Conservation (phyloP, 1,140 invertebrate species). For the Penaeus indicus region DNA sequence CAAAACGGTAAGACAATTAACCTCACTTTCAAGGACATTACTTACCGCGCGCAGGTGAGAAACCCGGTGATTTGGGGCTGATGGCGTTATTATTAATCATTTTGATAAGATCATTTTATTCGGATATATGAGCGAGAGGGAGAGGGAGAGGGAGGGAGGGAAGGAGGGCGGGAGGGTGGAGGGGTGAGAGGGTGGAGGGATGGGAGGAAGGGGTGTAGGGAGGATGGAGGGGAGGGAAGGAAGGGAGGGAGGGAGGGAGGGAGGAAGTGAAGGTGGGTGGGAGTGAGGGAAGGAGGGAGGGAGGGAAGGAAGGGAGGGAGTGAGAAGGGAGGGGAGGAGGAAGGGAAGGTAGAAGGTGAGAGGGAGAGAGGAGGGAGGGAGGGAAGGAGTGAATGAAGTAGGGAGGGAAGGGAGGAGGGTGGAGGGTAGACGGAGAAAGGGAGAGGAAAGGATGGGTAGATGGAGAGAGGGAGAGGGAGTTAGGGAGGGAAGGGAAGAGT, state of each 20-base stretch:
- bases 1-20: too few species aligned
- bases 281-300: too few species aligned
- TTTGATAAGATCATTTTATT: too few species aligned
- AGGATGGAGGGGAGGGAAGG: background rate
- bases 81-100: too few species aligned
- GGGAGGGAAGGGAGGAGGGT: background rate
- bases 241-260: constrained; percentile 1
- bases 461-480: background rate
- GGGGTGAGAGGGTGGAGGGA: background rate
- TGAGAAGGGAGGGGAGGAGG: background rate
- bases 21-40: too few species aligned
- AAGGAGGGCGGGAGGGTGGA: background rate
- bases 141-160: background rate
- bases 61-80: too few species aligned
- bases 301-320: background rate
- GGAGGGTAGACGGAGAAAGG: background rate
- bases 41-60: too few species aligned
- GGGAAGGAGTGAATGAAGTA: background rate
- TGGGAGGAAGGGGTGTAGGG: background rate
- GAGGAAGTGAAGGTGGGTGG: too few species aligned
- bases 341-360: too few species aligned
- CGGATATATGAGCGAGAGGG: too few species aligned
- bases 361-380: background rate
- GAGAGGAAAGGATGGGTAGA: constrained; percentile 3
- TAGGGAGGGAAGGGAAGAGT: background rate